Percentiles rank a stretch among this genome's conserved stretches.
These are phyloP conservation scores for Acrobasis consociella DNA, from an alignment of 2,888 invertebrate genomes.

Conservation along the genomic window DNA sequence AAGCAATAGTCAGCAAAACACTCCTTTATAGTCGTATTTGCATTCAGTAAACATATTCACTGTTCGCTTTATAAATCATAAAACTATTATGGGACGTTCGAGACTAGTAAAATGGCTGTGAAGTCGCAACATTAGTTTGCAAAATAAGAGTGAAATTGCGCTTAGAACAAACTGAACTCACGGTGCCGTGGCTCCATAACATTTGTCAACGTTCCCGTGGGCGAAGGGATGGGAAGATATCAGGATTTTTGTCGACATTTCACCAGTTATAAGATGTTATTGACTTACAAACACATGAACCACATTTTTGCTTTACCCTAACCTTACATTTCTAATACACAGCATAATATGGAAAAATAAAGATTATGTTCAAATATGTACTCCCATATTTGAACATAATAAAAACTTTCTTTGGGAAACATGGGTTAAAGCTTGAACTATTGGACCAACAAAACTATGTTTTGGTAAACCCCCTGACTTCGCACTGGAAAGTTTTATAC, in stretches of 20 bases:
- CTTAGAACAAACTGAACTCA: conserved; percentile 64
- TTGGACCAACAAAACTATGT: too few relatives aligned
- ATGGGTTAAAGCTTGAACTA: too few relatives aligned
- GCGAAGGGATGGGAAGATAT: conserved; percentile 39
- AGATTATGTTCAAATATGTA: too few relatives aligned
- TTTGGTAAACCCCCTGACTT: too few relatives aligned
- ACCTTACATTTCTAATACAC: too few relatives aligned
- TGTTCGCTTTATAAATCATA: conserved; percentile 18
- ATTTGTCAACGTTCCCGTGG: conserved; percentile 63
- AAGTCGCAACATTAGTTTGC: conserved; percentile 57
- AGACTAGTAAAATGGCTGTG: conserved; percentile 38
- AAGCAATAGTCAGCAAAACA: background rate
- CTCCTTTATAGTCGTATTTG: background rate
- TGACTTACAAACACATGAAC: too few relatives aligned
- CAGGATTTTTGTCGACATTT: conserved; percentile 11
- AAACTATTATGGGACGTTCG: conserved; percentile 17
- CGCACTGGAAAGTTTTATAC: too few relatives aligned
- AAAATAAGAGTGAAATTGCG: conserved; percentile 78
- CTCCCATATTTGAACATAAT: too few relatives aligned
- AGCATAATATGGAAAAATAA: too few relatives aligned
- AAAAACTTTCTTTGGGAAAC: too few relatives aligned
- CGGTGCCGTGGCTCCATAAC: conserved; percentile 58
- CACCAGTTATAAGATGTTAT: background rate
- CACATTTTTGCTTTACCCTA: too few relatives aligned
- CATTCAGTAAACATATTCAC: conserved; percentile 17